Conservation (phyloP, 2,888 invertebrate species). For the Conus canariensis region DNA sequence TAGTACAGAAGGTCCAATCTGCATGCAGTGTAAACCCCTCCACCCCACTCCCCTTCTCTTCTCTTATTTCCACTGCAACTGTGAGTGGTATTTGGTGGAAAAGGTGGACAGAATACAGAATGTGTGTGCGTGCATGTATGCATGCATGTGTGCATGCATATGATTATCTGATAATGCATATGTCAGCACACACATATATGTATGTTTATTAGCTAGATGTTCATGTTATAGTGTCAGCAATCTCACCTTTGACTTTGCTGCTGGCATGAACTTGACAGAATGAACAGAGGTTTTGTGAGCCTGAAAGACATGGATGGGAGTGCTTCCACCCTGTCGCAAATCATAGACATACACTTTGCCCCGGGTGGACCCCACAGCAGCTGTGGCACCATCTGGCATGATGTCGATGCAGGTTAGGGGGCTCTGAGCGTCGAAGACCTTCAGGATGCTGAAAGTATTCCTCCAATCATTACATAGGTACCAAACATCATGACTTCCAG, state of each 20-base stretch:
- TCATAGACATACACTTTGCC: slow-evolving; percentile 78
- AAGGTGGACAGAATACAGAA: neutral
- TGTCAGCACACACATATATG: too few species aligned
- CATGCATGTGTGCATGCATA: neutral
- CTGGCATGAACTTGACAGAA: slow-evolving; percentile 66
- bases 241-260: slow-evolving; percentile 49
- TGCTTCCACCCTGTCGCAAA: slow-evolving; percentile 69
- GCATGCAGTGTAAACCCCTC: too few species aligned
- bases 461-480: neutral
- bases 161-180: neutral
- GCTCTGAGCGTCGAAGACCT: slow-evolving; percentile 70
- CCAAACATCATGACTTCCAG: too few species aligned
- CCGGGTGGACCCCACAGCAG: slow-evolving; percentile 77
- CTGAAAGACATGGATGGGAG: slow-evolving; percentile 65
- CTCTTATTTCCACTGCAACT: too few species aligned
- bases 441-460: slow-evolving; percentile 62
- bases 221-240: too few species aligned
- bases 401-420: slow-evolving; percentile 76
- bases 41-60: too few species aligned
- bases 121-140: neutral
- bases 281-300: slow-evolving; percentile 76
- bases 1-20: too few species aligned
- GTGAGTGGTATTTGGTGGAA: neutral
- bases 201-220: too few species aligned
- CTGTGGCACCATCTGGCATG: slow-evolving; percentile 73